Base-by-base conservation (phyloP, 2,888 invertebrate genomes). In the Nomada goodeniana region DNA sequence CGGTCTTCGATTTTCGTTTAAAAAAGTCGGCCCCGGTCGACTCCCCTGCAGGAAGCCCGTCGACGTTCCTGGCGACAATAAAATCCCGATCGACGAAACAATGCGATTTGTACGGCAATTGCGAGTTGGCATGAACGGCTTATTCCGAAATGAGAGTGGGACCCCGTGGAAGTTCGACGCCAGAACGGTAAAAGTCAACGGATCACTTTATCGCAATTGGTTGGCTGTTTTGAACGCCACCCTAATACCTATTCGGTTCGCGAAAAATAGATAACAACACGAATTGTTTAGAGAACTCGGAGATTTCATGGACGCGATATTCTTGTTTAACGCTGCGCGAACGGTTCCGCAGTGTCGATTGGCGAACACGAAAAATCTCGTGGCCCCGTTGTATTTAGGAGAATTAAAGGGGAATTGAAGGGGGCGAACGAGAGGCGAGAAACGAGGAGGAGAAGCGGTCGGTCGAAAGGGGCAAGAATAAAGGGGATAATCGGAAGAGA, bases 401-500 rank as follows among this genome's bases (percentile, higher is more conserved):
- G 55, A 23, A 67, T 67, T 60, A 65, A 65, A 75, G 63, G 42
- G 23, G 15, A 57, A 75, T 68, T 53, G 59, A 60, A 42, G 15
- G 42, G n/a, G 60, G 13, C 18, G 23, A 60, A 44, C 26, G n/a
- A 3, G 18, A 63, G 67, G 67, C 52, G 75, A 73, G 73, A 77
- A 74, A 71, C 64, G 77, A 74, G 55, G 67, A 64, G 47, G 72
- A 74, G 77, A 76, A 84, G 76, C 55, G 74, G 82, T 77, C 59
- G 75, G 74, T 60, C 63, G 61, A 55, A 64, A 67, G 76, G 70
- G 76, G 70, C 44, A 76, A 82, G 76, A 68, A 80, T 84, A 83
- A 85, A 84, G 80, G 60, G 72, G 85, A 90, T 90, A 90, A 91
- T 90, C 90, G 86, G 86, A 87, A 89, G 89, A 88, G 84, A 90